These are phyloP conservation scores for Numenius phaeopus DNA, from an alignment of 2,797 vertebrate genomes.

Conservation along the genomic window DNA sequence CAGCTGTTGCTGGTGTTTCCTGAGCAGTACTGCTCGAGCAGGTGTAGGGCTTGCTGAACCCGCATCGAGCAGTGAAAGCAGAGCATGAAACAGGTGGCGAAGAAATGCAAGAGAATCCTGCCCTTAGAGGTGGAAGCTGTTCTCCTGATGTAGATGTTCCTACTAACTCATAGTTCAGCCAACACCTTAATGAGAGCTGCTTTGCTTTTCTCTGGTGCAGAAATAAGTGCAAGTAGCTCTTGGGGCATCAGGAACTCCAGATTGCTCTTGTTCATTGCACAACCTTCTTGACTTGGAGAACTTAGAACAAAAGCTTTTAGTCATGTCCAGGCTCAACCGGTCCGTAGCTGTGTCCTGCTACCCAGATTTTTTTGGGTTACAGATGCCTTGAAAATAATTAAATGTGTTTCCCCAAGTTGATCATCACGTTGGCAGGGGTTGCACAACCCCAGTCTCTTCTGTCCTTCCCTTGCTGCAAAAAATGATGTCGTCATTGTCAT, in stretches of 20 bases:
- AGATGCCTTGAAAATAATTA: background rate
- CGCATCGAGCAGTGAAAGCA: background rate
- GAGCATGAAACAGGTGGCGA: background rate
- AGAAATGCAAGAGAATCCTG: background rate
- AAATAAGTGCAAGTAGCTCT: background rate
- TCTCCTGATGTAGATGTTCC: background rate
- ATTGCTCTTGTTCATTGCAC: background rate
- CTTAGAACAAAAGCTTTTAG: background rate
- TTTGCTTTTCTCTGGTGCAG: background rate
- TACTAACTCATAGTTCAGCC: background rate
- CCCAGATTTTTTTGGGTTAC: background rate
- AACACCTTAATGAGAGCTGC: background rate
- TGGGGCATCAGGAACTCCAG: background rate
- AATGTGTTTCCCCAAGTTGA: background rate
- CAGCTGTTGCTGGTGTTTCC: fast-evolving
- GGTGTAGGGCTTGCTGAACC: background rate
- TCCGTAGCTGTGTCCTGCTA: fast-evolving
- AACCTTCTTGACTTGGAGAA: background rate
- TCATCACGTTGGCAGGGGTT: background rate
- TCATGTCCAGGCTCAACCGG: fast-evolving
- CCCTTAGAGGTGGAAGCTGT: background rate
- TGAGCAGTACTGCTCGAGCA: background rate
- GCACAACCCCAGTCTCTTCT: background rate
- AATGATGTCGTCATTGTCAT: background rate
- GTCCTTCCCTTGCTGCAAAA: fast-evolving